These are phyloP conservation scores for Hydrozoanthus gracilis DNA, from an alignment of 92 coral and sea anemone genomes.

Conservation along the genomic window DNA sequence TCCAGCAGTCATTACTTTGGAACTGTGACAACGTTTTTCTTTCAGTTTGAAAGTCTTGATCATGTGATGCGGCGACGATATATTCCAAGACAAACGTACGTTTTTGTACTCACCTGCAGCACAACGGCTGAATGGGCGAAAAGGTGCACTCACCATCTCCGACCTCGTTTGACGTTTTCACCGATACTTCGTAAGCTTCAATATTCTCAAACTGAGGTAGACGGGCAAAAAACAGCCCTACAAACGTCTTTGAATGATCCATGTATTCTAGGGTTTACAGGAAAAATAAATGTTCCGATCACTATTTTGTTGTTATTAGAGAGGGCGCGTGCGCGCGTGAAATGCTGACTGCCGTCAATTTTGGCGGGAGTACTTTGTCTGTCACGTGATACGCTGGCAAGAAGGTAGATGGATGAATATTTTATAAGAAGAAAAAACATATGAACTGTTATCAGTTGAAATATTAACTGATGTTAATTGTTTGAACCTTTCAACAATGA, in stretches of 20 bases:
- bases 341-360: neutral
- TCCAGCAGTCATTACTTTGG: no score
- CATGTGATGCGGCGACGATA: constrained; percentile 14
- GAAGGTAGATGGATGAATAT: no score
- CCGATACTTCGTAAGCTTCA: constrained; percentile 69
- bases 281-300: neutral
- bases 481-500: no score
- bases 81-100: neutral
- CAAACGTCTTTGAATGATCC: constrained; percentile 39
- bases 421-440: no score
- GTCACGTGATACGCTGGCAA: neutral
- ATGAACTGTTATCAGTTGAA: no score
- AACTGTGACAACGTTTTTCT: no score
- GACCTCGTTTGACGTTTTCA: constrained; percentile 34
- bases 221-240: constrained; percentile 84
- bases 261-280: neutral
- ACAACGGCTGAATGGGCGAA: constrained; percentile 74
- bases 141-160: neutral
- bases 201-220: constrained; percentile 81
- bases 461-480: no score
- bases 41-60: neutral
- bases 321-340: neutral
- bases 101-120: constrained; percentile 70
- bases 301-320: neutral
- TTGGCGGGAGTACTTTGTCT: constrained; percentile 9